Evolutionary conservation across 2,888 invertebrate species (phyloP).

Genomic region (Ophion slaviceki): DNA sequence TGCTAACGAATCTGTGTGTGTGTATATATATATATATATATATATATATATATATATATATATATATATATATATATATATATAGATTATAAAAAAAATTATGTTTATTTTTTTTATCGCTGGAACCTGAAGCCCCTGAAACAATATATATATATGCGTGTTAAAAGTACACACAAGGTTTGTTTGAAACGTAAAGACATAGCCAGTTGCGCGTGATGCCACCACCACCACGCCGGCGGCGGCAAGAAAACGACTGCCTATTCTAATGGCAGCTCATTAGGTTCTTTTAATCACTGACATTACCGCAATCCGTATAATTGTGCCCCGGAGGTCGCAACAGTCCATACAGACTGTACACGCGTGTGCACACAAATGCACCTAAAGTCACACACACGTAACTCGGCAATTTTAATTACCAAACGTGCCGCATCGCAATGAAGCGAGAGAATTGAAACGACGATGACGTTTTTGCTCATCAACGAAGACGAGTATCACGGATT

Average conservation of each 20-base stretch:
- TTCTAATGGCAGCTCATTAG: conserved; percentile 81
- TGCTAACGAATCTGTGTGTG: not conserved
- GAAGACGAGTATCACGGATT: conserved; percentile 40
- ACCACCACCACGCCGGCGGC: conserved; percentile 15
- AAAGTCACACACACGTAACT: conserved; percentile 23
- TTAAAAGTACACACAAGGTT: conserved; percentile 52
- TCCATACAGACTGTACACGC: conserved; percentile 27
- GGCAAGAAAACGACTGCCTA: conserved; percentile 72
- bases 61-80: not conserved
- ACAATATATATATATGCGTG: not conserved
- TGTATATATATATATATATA: not conserved
- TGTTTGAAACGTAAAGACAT: conserved; percentile 67
- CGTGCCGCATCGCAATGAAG: conserved; percentile 50
- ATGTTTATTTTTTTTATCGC: not conserved
- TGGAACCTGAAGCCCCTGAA: not conserved
- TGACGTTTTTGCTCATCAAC: conserved; percentile 50
- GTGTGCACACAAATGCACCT: not conserved
- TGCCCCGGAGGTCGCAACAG: conserved; percentile 66
- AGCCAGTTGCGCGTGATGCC: conserved; percentile 58
- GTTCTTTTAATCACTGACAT: conserved; percentile 81
- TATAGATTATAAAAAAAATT: not conserved
- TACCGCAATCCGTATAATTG: conserved; percentile 80
- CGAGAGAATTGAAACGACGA: conserved; percentile 39
- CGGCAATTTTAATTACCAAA: conserved; percentile 64
- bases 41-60: conserved; percentile 2